Evolutionary conservation across 2,113 vertebrate species (phyloP).

Genomic region (Mastomys coucha): DNA sequence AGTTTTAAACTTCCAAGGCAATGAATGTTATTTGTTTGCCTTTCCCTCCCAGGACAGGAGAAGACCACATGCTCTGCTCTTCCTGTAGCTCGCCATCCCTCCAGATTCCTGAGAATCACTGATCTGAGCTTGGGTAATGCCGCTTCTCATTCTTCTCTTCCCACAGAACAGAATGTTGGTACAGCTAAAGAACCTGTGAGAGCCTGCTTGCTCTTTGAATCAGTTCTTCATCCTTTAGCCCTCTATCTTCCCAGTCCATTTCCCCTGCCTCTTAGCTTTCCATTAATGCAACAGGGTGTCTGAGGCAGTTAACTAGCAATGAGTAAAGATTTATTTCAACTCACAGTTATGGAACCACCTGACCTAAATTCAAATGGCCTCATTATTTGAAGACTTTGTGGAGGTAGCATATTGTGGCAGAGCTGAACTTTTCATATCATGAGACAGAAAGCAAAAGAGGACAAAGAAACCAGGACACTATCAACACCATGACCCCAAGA

Average conservation of each 20-base stretch:
- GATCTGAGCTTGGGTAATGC: neutral
- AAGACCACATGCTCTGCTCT: neutral
- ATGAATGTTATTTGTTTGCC: neutral
- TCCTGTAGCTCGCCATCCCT: too few species aligned
- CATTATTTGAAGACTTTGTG: neutral
- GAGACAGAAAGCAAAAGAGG: neutral
- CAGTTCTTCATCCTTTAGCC: neutral
- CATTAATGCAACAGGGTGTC: neutral
- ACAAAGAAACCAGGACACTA: neutral
- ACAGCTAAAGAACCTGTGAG: neutral
- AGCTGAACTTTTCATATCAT: too few species aligned
- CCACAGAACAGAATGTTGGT: neutral
- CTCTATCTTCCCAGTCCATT: neutral
- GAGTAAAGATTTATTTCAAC: neutral
- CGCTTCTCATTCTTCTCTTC: neutral
- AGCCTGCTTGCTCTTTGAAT: neutral
- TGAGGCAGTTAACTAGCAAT: neutral
- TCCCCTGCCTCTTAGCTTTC: neutral
- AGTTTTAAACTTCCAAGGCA: neutral
- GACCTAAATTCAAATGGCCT: neutral
- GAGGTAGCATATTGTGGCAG: neutral
- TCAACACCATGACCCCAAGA: neutral
- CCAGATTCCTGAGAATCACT: neutral
- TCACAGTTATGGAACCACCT: neutral
- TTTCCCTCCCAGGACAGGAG: neutral